A percentile compares a stretch with the other conserved stretches of the same genome.
Conservation (phyloP, 2,797 vertebrate species). For the Zalophus californianus region DNA sequence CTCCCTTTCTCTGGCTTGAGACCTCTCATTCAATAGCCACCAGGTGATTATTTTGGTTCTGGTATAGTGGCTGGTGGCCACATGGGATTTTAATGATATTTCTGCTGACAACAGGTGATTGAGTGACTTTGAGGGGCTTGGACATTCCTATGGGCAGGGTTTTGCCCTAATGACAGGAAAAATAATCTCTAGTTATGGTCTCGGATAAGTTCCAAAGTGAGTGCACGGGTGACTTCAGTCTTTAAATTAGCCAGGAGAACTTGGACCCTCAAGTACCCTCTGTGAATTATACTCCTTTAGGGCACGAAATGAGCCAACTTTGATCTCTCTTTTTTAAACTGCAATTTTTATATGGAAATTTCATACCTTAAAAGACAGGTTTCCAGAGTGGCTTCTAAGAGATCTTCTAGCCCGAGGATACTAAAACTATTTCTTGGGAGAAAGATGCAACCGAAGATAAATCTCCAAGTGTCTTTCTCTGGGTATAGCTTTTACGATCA, state of each 20-base stretch:
- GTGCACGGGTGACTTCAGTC: too few relatives aligned
- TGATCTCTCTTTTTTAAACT: slow-evolving; percentile 76
- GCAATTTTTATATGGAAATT: slow-evolving; percentile 76
- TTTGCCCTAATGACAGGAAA: neutral
- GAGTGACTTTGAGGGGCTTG: neutral
- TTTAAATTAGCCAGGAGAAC: neutral
- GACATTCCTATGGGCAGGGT: neutral
- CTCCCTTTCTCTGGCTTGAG: neutral
- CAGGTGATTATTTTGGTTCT: neutral
- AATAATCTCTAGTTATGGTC: neutral
- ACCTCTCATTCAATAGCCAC: neutral
- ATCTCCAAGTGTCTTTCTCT: slow-evolving; percentile 36
- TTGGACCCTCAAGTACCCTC: slow-evolving; percentile 5
- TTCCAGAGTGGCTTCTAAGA: slow-evolving; percentile 53
- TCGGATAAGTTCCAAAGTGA: neutral
- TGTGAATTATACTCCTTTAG: slow-evolving; percentile 50
- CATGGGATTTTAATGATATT: neutral
- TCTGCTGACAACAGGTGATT: neutral
- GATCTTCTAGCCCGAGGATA: slow-evolving; percentile 68
- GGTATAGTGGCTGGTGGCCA: neutral
- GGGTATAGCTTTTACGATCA: slow-evolving; percentile 66
- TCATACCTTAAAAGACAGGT: slow-evolving; percentile 67
- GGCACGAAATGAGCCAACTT: slow-evolving; percentile 56
- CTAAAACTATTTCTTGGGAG: slow-evolving; percentile 68
- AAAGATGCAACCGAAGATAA: slow-evolving; percentile 35